Evolutionary conservation across 2,113 vertebrate species (phyloP), one percentile per base, ranked within the genome.

Genomic region (Campylorhamphus procurvoides): DNA sequence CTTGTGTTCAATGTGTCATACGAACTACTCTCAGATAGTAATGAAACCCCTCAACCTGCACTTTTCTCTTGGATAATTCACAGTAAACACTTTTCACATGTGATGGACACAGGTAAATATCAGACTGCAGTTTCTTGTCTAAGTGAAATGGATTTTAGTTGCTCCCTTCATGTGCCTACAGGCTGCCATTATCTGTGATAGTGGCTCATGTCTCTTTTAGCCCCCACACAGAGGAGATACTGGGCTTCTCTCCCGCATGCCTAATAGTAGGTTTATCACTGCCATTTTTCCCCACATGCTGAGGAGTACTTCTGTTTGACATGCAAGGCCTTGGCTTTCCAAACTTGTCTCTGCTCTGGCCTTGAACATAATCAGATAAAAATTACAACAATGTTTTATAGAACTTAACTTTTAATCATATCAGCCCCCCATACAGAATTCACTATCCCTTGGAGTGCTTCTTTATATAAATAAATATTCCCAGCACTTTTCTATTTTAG

Each of bases 41-140:
- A 95, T 96, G 85, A 93, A 94, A 89, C 94, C 95, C 86, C 90
- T 96, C 72, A 69, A 83, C 90, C 89, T 93, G 68, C 82, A 95
- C 89, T 97, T 97, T 96, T 93, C 97, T 97, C 88, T 93, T 94
- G 84, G 97, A 97, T 97, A 98, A 97, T 98, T 97, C 95, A 93
- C 97, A 94, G 90, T 86, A 94, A 96, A 96, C 91, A 93, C 91
- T 97, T 97, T 92, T 68, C 91, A 89, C 82, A 29, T 95, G 84
- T 95, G 93, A 94, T 88, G 84, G 96, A 93, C 93, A 81, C 88
- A 97, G 91, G 95, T 97, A 96, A 98, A 97, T 97, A 94, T 75
- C 95, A 97, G 87, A 90, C 92, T 89, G 83, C 89, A 90, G 92
- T 95, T 96, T 92, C 96, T 90, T 67, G 67, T 93, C 96, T 93